These are phyloP conservation scores for Mimas tiliae DNA, from an alignment of 2,888 invertebrate species.

Conservation along the genomic window DNA sequence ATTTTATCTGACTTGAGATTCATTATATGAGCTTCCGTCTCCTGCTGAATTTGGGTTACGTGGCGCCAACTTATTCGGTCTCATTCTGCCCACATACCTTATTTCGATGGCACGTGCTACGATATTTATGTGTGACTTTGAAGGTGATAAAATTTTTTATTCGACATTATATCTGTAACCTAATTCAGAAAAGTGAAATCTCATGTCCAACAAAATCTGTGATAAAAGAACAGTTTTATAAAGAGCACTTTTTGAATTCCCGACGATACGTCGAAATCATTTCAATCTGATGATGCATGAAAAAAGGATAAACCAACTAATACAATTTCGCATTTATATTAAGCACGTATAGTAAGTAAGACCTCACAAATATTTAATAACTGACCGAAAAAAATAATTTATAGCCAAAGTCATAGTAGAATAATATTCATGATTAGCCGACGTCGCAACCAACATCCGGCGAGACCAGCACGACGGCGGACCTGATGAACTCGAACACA, in stretches of 20 bases:
- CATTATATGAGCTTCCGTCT: background rate
- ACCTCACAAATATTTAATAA: constrained; percentile 8
- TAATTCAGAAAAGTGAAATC: too few species aligned
- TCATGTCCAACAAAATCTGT: too few species aligned
- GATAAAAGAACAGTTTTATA: too few species aligned
- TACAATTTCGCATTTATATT: too few species aligned
- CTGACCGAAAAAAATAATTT: background rate
- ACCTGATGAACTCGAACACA: constrained; percentile 70
- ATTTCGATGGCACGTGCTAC: too few species aligned
- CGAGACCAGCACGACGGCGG: constrained; percentile 54
- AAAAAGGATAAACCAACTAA: too few species aligned
- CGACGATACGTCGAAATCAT: too few species aligned
- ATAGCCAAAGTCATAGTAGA: constrained; percentile 23
- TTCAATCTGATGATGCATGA: too few species aligned
- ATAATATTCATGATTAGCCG: constrained; percentile 61
- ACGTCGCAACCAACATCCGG: constrained; percentile 46
- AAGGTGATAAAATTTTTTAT: background rate
- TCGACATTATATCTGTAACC: background rate
- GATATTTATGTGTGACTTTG: background rate
- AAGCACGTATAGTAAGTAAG: background rate
- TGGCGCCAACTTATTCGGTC: background rate
- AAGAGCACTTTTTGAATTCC: too few species aligned
- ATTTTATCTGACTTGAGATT: background rate
- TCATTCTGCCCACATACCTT: background rate
- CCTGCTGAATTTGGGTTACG: background rate